Conservation (phyloP, 2,797 vertebrate genomes). For the Thalassophryne amazonica region DNA sequence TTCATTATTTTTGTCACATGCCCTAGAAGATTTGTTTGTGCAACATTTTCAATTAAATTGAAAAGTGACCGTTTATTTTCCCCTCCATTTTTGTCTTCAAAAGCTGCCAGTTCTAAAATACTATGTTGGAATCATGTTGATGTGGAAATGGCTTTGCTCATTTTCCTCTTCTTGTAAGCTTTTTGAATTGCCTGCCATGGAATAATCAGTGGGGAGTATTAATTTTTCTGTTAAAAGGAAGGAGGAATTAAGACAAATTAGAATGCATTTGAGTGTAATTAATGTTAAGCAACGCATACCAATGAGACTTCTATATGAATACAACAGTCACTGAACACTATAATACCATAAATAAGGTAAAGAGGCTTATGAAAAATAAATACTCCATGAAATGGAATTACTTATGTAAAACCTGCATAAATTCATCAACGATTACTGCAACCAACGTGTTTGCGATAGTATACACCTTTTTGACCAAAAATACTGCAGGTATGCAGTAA, state of each 20-base stretch:
- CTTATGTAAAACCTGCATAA: not conserved
- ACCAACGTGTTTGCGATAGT: too few relatives aligned
- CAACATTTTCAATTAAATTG: slow-evolving; percentile 6
- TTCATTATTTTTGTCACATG: slow-evolving; percentile 5
- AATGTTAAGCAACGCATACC: slow-evolving; percentile 63
- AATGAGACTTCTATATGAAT: slow-evolving; percentile 52
- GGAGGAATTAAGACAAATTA: slow-evolving; percentile 68
- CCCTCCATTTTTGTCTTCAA: slow-evolving; percentile 21
- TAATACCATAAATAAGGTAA: slow-evolving; percentile 49
- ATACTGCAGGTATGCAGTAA: too few relatives aligned
- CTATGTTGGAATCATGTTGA: slow-evolving; percentile 42
- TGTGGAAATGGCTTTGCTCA: slow-evolving; percentile 49
- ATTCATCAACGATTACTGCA: too few relatives aligned
- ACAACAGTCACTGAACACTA: slow-evolving; percentile 46
- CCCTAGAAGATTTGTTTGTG: slow-evolving; percentile 6
- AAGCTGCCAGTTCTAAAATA: slow-evolving; percentile 37
- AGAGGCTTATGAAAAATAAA: slow-evolving; percentile 11
- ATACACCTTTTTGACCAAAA: too few relatives aligned
- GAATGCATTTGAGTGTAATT: slow-evolving; percentile 67
- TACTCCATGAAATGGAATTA: not conserved
- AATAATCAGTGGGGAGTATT: slow-evolving; percentile 51
- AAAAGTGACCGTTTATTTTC: slow-evolving; percentile 3
- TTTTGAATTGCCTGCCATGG: slow-evolving; percentile 39
- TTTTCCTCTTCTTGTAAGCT: slow-evolving; percentile 43
- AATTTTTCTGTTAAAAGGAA: slow-evolving; percentile 40